phyloP scores from a whole-genome alignment of 2,113 vertebrate species.

The Notothenia rossii region DNA sequence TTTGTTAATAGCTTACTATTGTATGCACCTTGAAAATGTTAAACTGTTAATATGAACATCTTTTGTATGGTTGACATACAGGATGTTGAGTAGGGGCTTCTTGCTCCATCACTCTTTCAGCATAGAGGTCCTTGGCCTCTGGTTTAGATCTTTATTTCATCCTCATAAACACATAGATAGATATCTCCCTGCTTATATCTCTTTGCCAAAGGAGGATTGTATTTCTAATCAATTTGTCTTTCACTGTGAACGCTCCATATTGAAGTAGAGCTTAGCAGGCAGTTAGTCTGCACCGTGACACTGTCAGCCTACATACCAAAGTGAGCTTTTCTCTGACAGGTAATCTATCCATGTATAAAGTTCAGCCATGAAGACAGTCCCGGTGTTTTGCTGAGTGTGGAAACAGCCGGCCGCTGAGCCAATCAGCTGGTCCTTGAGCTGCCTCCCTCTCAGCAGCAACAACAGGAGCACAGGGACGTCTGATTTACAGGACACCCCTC shows the following conservation, averaged over 20 bases:
- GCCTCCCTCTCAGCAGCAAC: conserved; percentile 33
- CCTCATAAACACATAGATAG: neutral
- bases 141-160: no score
- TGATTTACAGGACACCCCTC: conserved; percentile 69
- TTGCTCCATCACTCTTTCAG: no score
- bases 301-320: conserved; percentile 35
- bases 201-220: neutral
- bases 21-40: no score
- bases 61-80: no score
- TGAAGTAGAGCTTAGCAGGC: conserved; percentile 40
- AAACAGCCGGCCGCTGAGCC: conserved; percentile 27
- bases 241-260: neutral
- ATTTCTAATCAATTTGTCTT: conserved; percentile 36
- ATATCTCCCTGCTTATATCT: neutral
- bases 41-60: no score
- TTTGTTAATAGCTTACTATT: no score
- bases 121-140: no score
- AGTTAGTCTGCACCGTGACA: conserved; percentile 18
- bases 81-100: no score
- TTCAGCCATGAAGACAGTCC: conserved; percentile 35
- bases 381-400: conserved; percentile 61
- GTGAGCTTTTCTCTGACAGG: conserved; percentile 55
- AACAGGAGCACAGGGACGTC: conserved; percentile 4
- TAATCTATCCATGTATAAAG: conserved; percentile 46
- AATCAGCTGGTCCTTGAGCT: conserved; percentile 73